Evolutionary conservation across 2,113 vertebrate genomes (phyloP).

Genomic region (Rhodinocichla rosea): DNA sequence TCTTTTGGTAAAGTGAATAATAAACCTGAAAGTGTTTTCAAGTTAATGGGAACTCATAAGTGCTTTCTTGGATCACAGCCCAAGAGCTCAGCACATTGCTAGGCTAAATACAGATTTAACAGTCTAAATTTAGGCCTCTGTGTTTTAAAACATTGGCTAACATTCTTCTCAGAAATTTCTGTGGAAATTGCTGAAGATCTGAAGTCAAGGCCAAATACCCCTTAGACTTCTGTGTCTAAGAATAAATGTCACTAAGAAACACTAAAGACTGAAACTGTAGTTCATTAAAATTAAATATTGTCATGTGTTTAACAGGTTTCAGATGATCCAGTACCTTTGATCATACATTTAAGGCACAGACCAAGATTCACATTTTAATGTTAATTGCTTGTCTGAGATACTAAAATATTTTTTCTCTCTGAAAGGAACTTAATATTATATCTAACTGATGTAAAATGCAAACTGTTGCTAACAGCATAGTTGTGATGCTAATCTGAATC

Average conservation of each 20-base stretch:
- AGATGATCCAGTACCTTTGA: not conserved
- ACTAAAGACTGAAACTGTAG: not conserved
- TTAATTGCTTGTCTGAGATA: not conserved
- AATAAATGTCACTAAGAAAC: not conserved
- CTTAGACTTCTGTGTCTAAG: not conserved
- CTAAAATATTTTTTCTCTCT: not conserved
- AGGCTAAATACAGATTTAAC: constrained; percentile 31
- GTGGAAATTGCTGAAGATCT: constrained; percentile 16
- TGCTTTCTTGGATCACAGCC: constrained; percentile 40
- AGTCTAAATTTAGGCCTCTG: constrained; percentile 39
- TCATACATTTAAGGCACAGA: not conserved
- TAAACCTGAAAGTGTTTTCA: not conserved
- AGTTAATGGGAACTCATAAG: constrained; percentile 30
- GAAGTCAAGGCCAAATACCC: not conserved
- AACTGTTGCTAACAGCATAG: not conserved
- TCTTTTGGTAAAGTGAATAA: constrained; percentile 34
- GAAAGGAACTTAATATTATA: not conserved
- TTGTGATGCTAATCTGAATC: not conserved
- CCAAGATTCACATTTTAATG: not conserved
- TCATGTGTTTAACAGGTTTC: not conserved
- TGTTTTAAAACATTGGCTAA: constrained; percentile 39
- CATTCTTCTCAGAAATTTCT: constrained; percentile 30
- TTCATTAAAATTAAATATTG: not conserved
- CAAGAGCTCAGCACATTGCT: not conserved
- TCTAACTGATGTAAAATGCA: not conserved